Evolutionary conservation across 2,113 vertebrate species (phyloP).

Genomic region (Microtus pennsylvanicus): DNA sequence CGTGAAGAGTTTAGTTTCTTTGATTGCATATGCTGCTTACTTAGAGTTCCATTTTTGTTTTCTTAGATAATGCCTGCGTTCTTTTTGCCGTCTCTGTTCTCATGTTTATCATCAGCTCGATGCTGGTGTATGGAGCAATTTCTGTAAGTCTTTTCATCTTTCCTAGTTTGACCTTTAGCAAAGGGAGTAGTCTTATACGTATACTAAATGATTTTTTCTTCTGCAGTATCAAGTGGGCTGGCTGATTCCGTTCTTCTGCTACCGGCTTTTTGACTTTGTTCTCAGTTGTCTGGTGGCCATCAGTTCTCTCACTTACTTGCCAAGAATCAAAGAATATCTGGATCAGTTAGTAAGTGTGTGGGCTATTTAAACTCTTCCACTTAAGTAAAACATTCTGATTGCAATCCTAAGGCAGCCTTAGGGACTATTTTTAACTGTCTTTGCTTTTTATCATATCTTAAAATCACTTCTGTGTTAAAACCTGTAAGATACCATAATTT

Average conservation of each 20-base stretch:
- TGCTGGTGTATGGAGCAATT: constrained; percentile 99
- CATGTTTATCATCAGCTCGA: constrained; percentile 99
- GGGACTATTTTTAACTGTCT: background rate
- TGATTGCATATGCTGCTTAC: constrained; percentile 46
- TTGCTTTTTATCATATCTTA: constrained; percentile 41
- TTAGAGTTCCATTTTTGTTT: constrained; percentile 67
- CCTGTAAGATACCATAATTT: too few species aligned
- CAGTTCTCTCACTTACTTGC: constrained; percentile 97
- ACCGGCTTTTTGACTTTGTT: constrained; percentile 98
- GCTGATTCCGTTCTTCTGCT: constrained; percentile 99
- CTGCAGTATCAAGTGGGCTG: constrained; percentile 95
- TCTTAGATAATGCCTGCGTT: constrained; percentile 96
- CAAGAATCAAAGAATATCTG: constrained; percentile 98
- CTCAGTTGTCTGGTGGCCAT: constrained; percentile 98
- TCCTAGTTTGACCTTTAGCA: background rate
- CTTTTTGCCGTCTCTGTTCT: constrained; percentile 97
- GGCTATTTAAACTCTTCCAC: background rate
- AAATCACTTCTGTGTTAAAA: constrained; percentile 37
- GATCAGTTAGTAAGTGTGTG: constrained; percentile 94
- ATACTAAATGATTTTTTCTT: background rate
- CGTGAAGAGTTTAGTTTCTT: constrained; percentile 11
- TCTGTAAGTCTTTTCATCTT: constrained; percentile 91
- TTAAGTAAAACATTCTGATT: constrained; percentile 43
- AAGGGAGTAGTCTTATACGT: fast-evolving
- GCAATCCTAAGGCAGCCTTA: background rate